Conservation (phyloP, 2,888 invertebrate species). For the Sesia bembeciformis region DNA sequence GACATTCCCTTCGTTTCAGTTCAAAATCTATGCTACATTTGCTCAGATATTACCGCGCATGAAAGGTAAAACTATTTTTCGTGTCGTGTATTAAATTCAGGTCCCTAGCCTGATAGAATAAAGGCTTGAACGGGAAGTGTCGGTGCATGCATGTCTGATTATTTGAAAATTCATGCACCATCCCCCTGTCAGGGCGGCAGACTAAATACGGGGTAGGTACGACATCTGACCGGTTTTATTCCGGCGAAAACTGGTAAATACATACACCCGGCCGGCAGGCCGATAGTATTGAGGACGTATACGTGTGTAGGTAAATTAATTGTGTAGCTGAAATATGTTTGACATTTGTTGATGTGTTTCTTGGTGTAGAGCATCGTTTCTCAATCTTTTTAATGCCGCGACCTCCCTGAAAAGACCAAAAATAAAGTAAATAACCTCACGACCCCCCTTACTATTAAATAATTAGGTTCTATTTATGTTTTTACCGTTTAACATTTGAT, state of each 20-base stretch:
- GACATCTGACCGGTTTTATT: background rate
- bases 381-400: no score
- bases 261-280: background rate
- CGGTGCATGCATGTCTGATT: conserved; percentile 34
- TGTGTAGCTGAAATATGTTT: background rate
- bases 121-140: background rate
- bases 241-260: background rate
- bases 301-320: background rate
- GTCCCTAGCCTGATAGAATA: background rate
- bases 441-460: no score
- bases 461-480: no score
- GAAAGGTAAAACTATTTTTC: no score
- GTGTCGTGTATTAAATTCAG: background rate
- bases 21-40: no score
- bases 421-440: no score
- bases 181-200: conserved; percentile 44
- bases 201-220: conserved; percentile 29
- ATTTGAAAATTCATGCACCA: conserved; percentile 57
- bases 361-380: no score
- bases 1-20: no score
- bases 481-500: no score
- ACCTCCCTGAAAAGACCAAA: no score
- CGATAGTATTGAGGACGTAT: background rate
- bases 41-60: no score
- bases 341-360: no score